A percentile compares a stretch with the other conserved stretches of the same genome.
Evolutionary conservation across 1,140 invertebrate genomes (phyloP).

Genomic region (Monochamus saltuarius): DNA sequence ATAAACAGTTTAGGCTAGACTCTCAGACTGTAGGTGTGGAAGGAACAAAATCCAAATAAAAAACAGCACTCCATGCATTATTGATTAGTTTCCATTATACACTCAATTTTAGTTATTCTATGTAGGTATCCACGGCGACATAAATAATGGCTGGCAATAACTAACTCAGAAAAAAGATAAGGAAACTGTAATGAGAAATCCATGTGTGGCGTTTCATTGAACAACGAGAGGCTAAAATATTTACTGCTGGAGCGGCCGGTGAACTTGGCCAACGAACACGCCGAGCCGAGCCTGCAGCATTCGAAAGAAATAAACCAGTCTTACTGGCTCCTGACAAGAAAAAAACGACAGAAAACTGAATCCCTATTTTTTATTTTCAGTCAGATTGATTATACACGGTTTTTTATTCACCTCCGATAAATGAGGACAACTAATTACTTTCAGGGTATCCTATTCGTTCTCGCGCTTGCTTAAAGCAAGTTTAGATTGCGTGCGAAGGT

Average conservation of each 20-base stretch:
- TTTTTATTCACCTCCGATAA: slow-evolving; percentile 1
- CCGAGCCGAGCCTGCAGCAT: slow-evolving; percentile 28
- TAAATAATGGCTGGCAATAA: slow-evolving; percentile 16
- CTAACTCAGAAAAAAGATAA: slow-evolving; percentile 11
- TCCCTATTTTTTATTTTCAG: slow-evolving; percentile 5
- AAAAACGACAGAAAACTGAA: slow-evolving; percentile 16
- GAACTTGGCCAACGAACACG: slow-evolving; percentile 36
- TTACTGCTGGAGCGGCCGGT: slow-evolving; percentile 35
- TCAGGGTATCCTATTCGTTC: slow-evolving; percentile 15
- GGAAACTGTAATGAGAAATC: slow-evolving; percentile 24
- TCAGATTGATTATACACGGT: neutral
- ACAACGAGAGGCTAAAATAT: slow-evolving; percentile 38
- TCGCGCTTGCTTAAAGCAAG: slow-evolving; percentile 18
- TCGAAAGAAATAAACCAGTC: slow-evolving; percentile 39
- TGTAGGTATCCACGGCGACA: slow-evolving; percentile 3
- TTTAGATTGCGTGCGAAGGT: slow-evolving; percentile 37
- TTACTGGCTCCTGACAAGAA: slow-evolving; percentile 39
- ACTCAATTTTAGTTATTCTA: slow-evolving; percentile 11
- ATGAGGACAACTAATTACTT: slow-evolving; percentile 18
- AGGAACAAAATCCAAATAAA: slow-evolving; percentile 1
- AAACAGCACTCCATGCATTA: slow-evolving; percentile 15
- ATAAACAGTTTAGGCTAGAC: no score
- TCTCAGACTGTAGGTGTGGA: neutral
- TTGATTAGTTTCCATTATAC: slow-evolving; percentile 17
- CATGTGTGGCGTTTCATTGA: slow-evolving; percentile 33